phyloP scores from a whole-genome alignment of 2,113 vertebrate species.

The Sphyrna mokarran region DNA sequence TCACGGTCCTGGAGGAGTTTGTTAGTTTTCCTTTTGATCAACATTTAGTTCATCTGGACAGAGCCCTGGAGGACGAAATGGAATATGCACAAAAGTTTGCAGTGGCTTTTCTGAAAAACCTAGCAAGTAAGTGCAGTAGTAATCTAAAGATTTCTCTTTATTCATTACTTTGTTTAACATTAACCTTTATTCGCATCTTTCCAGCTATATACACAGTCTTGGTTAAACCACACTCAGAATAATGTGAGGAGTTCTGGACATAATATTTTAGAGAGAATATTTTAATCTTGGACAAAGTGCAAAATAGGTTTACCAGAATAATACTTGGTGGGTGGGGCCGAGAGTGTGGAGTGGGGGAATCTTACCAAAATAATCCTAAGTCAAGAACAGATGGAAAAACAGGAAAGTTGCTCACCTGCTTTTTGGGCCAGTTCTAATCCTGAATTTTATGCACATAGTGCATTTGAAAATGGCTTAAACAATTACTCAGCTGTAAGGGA shows the following conservation, averaged over 20 bases:
- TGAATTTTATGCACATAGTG: too few species aligned
- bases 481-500: too few species aligned
- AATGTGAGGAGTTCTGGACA: not conserved
- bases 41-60: slow-evolving; percentile 61
- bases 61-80: slow-evolving; percentile 50
- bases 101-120: slow-evolving; percentile 62
- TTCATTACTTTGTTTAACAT: not conserved
- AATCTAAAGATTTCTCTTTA: not conserved
- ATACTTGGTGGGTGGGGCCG: too few species aligned
- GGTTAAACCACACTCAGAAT: not conserved
- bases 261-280: not conserved
- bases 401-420: too few species aligned
- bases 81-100: slow-evolving; percentile 62
- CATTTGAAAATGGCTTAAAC: too few species aligned
- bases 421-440: too few species aligned
- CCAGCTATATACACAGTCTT: not conserved
- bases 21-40: slow-evolving; percentile 62
- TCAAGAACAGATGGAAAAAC: too few species aligned
- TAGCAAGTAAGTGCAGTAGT: slow-evolving; percentile 63
- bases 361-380: too few species aligned
- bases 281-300: not conserved
- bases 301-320: not conserved
- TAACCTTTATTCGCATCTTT: too few species aligned
- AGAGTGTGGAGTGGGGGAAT: too few species aligned
- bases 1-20: slow-evolving; percentile 55